Conservation (phyloP, 2,113 vertebrate genomes). For the Epinephelus moara region DNA sequence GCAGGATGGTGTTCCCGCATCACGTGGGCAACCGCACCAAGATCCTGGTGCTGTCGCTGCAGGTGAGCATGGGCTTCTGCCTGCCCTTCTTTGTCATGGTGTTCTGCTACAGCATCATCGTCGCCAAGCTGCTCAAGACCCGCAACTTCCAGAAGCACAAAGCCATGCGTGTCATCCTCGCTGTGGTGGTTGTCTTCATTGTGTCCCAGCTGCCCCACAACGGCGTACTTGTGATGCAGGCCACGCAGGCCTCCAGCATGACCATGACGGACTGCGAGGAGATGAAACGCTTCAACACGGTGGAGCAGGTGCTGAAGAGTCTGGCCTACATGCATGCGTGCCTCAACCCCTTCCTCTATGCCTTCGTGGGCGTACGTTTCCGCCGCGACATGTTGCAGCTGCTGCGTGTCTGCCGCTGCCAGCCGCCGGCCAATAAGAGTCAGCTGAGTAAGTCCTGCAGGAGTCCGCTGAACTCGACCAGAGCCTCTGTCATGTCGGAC, state of each 20-base stretch:
- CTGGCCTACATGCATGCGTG: constrained; percentile 91
- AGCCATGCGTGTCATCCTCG: constrained; percentile 88
- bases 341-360: constrained; percentile 92
- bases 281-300: constrained; percentile 70
- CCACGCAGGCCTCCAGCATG: constrained; percentile 70
- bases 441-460: constrained; percentile 26
- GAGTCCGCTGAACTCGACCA: constrained; percentile 43
- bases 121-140: constrained; percentile 86
- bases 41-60: constrained; percentile 81
- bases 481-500: constrained; percentile 76
- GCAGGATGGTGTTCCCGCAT: constrained; percentile 82
- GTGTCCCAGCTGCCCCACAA: constrained; percentile 91
- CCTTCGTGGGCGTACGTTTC: constrained; percentile 89
- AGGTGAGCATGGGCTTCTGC: constrained; percentile 89
- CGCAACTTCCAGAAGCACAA: constrained; percentile 90
- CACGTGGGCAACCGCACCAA: constrained; percentile 72
- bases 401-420: constrained; percentile 61
- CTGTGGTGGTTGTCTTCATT: constrained; percentile 86
- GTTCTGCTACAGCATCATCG: constrained; percentile 88
- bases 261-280: constrained; percentile 76
- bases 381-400: constrained; percentile 81
- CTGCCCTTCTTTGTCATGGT: constrained; percentile 88
- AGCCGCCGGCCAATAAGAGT: neutral
- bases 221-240: constrained; percentile 84
- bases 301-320: constrained; percentile 86